Conservation (phyloP, 2,113 vertebrate species). For the Zosterops japonicus region DNA sequence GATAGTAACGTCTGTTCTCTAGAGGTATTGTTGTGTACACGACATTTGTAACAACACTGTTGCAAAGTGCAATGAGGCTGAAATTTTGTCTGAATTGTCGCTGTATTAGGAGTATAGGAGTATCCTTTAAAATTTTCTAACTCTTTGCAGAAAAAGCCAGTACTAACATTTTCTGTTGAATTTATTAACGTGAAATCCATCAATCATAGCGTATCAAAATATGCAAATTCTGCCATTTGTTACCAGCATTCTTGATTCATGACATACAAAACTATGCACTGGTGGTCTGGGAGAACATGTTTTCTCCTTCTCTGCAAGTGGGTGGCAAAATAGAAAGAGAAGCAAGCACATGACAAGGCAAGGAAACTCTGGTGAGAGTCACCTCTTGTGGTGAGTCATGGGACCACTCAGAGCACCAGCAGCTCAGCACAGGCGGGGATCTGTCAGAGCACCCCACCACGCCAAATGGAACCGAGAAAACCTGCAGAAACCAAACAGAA, state of each 20-base stretch:
- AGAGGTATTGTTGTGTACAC: neutral
- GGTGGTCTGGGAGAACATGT: neutral
- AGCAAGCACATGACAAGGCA: accelerated
- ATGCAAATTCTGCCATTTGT: neutral
- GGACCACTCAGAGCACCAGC: neutral
- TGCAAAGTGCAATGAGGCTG: neutral
- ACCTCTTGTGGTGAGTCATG: neutral
- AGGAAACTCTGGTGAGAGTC: neutral
- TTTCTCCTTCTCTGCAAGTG: neutral
- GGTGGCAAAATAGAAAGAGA: neutral
- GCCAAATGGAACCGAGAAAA: neutral
- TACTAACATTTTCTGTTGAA: neutral
- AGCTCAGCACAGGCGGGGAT: accelerated
- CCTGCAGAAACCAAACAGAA: neutral
- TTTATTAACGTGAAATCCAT: neutral
- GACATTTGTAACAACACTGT: neutral
- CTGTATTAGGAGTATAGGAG: neutral
- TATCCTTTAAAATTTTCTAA: neutral
- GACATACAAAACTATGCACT: neutral
- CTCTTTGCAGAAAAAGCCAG: neutral
- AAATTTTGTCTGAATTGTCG: neutral
- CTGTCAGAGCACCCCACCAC: neutral
- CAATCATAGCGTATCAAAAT: neutral
- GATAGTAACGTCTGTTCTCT: neutral
- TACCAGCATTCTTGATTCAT: neutral